Evolutionary conservation across 2,113 vertebrate genomes (phyloP), one percentile per base, ranked within the genome.

Genomic region (Oncorhynchus masou): DNA sequence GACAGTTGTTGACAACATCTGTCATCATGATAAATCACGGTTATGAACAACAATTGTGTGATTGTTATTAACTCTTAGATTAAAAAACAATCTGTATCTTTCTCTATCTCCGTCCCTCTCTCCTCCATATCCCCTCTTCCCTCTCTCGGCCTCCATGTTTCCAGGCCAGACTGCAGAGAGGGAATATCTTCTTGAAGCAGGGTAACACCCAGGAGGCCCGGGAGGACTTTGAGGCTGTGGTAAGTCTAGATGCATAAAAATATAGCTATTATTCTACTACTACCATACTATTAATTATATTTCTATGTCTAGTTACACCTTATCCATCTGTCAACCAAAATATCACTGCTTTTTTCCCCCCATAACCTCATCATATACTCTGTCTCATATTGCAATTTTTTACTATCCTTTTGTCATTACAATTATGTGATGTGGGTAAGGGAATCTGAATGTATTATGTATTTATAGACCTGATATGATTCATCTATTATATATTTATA

Each of bases 131-230:
- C 39, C 39, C 39, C 2, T 45, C 39, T 45, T 45, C 39, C 9
- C 39, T 45, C 39, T 45, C 39, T 45, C 39, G 11, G 39, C 68
- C 68, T 48, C 34, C 39, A 9, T 22, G 6, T 71, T 60, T 74
- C 66, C 82, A 96, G 95, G 94, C 94, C 48, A 78, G 94, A 64
- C 72, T 95, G 70, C 94, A 95, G 81, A 90, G 94, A 78, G 94
- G 94, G 12, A 95, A 94, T 71, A 94, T 96, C 82, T 90, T 95
- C 0, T 74, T 95, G 67, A 95, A 95, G 75, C 93, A 95, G 84
- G 94, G 94, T 8, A 92, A 87, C 76, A 88, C 86, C 0, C 79
- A 91, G 25, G 91, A 95, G 77, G 94, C 95, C 19, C 87, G 79
- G 31, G 88, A 93, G 51, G 94, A 96, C 84, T 96, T 96, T 79